Base-by-base conservation (phyloP, 2,888 invertebrate genomes). In the Hydropsyche betteni region DNA sequence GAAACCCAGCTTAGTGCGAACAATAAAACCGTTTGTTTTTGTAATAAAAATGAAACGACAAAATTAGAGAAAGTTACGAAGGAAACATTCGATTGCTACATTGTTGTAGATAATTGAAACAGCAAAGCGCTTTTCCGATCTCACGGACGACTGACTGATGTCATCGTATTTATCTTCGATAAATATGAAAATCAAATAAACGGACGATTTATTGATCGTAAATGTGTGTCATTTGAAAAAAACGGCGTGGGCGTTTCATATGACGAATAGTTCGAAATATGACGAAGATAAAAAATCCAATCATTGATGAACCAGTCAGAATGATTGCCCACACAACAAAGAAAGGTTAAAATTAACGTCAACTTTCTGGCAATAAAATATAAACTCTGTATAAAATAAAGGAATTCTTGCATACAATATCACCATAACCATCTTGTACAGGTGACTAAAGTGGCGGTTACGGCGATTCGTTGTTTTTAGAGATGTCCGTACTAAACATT, bases 371-470 rank as follows among this genome's bases (percentile, higher is more conserved):
- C 44, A 44, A 44, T 44, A 44, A 44, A 44, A 44, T 44, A 44
- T 44, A 44, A 44, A 44, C 44, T 8, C 6, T 44, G 10, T 44
- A 6, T 44, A 44, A 44, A 44, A 44, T 44, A 44, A 44, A 44
- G 44, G 44, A 44, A 44, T 44, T 44, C 44, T 44, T 10, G 6
- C 44, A 10, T 44, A 64, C 34, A 64, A 64, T 64, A 64, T 64
- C 64, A 36, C 12, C 64, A 64, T 64, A 64, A 34, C 34, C 64
- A 64, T 64, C 64, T 64, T 36, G 34, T 64, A 36, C 64, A 64
- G 64, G 64, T 64, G 64, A 64, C 64, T 64, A 64, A 64, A 64
- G 64, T 64, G 64, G 64, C 64, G 64, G 64, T 64, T 64, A 64
- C 34, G 64, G 64, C 12, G 64, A 64, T 64, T 64, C 64, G 64